Conservation (phyloP, 2,888 invertebrate species). For the Dyspetes luteomarginatus region DNA sequence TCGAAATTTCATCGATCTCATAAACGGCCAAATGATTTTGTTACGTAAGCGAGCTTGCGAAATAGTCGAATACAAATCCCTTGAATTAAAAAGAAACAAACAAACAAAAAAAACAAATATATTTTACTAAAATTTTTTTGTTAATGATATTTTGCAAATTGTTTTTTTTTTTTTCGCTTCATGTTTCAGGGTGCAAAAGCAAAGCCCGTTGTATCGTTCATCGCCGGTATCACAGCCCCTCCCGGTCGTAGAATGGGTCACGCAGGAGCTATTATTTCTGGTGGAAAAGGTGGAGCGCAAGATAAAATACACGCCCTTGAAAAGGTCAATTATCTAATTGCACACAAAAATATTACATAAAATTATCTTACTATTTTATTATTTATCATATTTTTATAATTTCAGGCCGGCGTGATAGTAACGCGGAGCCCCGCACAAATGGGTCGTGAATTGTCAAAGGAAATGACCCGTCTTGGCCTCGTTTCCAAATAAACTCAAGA, state of each 20-base stretch:
- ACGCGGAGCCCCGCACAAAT: conserved; percentile 98
- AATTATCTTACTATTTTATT: conserved; percentile 14
- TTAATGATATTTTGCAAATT: no score
- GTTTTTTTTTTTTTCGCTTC: no score
- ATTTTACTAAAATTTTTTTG: no score
- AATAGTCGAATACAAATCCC: not conserved
- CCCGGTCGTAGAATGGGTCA: conserved; percentile 99
- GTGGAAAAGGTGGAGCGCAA: conserved; percentile 98
- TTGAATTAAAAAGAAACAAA: no score
- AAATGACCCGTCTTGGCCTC: conserved; percentile 92
- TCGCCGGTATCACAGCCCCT: conserved; percentile 99
- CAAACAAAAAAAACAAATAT: no score
- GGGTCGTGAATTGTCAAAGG: conserved; percentile 94
- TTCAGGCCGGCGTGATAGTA: conserved; percentile 94
- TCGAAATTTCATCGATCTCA: conserved; percentile 24
- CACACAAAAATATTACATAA: conserved; percentile 9
- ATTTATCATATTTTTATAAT: conserved; percentile 63
- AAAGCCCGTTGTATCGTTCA: conserved; percentile 99
- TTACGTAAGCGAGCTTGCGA: conserved; percentile 19
- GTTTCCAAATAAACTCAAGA: conserved; percentile 75
- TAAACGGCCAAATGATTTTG: conserved; percentile 14
- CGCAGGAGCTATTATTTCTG: conserved; percentile 99
- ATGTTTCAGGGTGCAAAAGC: conserved; percentile 90
- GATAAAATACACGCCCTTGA: conserved; percentile 98
- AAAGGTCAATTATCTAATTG: conserved; percentile 83